Conservation (phyloP, 2,888 invertebrate species). For the Cantharis rustica region DNA sequence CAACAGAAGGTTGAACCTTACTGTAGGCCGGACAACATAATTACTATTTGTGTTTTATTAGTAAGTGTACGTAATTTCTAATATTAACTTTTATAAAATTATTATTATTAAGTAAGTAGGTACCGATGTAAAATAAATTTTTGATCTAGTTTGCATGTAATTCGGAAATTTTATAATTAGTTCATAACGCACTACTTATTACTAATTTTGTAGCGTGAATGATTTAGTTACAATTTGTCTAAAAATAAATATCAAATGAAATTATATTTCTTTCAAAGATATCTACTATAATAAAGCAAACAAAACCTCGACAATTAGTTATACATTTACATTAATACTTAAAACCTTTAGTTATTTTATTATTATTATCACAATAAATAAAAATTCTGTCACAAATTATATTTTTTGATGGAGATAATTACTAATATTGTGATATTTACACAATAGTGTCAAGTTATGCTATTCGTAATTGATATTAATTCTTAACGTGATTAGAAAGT, state of each 20-base stretch:
- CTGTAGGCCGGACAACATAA: not conserved
- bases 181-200: slow-evolving; percentile 39
- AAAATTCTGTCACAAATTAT: not conserved
- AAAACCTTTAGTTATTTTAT: not conserved
- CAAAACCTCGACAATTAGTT: not conserved
- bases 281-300: not conserved
- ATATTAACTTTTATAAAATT: not conserved
- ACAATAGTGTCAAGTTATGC: not conserved
- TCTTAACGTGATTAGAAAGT: not conserved
- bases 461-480: not conserved
- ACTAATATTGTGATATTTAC: not conserved
- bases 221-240: slow-evolving; percentile 12
- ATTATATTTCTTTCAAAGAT: not conserved
- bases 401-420: not conserved
- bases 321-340: not conserved
- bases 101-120: not conserved
- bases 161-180: slow-evolving; percentile 8
- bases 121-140: not conserved
- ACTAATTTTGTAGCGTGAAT: slow-evolving; percentile 40
- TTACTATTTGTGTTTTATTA: too few relatives aligned
- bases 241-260: not conserved
- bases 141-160: not conserved
- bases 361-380: not conserved
- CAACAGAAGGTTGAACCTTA: too few relatives aligned
- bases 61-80: not conserved